Conservation (phyloP, 1,140 invertebrate species). For the Mamestra configurata region DNA sequence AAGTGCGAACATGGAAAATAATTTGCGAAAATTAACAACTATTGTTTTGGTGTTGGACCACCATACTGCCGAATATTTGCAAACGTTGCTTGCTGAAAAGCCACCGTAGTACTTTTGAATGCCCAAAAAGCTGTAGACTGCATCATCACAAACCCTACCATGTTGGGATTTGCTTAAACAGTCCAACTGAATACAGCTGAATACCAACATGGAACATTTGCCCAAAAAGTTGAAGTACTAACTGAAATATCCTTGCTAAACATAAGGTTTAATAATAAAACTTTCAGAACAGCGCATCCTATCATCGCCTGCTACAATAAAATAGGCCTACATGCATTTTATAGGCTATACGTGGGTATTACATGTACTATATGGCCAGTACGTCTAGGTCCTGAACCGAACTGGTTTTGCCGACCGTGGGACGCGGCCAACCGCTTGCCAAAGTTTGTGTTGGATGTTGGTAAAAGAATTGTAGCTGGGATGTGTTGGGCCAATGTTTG, state of each 20-base stretch:
- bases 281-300: not conserved
- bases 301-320: not conserved
- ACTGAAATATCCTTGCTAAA: no score
- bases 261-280: no score
- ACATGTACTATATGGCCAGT: not conserved
- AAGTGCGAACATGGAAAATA: constrained; percentile 9
- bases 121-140: no score
- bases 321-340: not conserved
- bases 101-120: no score
- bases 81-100: no score
- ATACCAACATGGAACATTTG: no score
- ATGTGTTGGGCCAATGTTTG: not conserved
- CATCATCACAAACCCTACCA: no score
- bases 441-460: not conserved
- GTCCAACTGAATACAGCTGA: no score
- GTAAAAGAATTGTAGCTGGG: not conserved
- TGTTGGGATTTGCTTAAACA: no score
- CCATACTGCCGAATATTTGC: not conserved
- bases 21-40: constrained; percentile 10
- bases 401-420: constrained; percentile 35
- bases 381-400: not conserved
- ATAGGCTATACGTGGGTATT: not conserved
- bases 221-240: no score
- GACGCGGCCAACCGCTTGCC: not conserved
- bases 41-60: not conserved